These are phyloP conservation scores for Erithacus rubecula DNA, from an alignment of 2,797 vertebrate genomes.

Conservation along the genomic window DNA sequence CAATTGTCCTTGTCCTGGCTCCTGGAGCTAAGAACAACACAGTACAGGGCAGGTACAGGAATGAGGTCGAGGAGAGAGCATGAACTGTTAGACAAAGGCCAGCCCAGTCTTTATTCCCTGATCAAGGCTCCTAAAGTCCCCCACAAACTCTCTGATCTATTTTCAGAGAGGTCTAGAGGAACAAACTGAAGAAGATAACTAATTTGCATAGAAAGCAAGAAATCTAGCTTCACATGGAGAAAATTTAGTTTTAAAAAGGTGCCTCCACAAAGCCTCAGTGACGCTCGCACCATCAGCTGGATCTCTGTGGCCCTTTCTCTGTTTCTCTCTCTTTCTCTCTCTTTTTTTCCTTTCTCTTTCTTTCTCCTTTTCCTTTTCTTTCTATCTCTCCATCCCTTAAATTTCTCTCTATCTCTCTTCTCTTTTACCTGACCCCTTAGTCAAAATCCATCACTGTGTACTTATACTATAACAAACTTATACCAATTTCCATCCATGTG, in stretches of 20 bases:
- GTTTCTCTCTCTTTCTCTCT: rapidly evolving
- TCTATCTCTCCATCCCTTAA: background rate
- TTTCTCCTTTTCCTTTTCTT: rapidly evolving
- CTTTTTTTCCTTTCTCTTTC: too few relatives aligned
- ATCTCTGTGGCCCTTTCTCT: rapidly evolving
- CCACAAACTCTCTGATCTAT: background rate
- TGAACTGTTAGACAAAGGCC: background rate
- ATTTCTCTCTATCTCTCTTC: background rate
- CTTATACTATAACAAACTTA: too few relatives aligned
- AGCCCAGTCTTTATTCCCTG: background rate
- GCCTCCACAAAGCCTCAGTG: background rate
- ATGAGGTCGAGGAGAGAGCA: rapidly evolving
- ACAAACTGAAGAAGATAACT: background rate
- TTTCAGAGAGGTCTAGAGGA: background rate
- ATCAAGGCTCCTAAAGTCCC: background rate
- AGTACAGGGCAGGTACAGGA: background rate
- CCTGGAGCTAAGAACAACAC: background rate
- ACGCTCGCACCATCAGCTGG: background rate
- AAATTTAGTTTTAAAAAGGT: background rate
- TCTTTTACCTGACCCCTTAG: background rate
- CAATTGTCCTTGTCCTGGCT: background rate
- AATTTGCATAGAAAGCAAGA: background rate
- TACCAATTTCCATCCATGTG: background rate
- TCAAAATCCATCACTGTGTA: background rate
- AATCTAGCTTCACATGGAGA: background rate